Evolutionary conservation across 2,113 vertebrate species (phyloP).

Genomic region (Zosterops borbonicus): DNA sequence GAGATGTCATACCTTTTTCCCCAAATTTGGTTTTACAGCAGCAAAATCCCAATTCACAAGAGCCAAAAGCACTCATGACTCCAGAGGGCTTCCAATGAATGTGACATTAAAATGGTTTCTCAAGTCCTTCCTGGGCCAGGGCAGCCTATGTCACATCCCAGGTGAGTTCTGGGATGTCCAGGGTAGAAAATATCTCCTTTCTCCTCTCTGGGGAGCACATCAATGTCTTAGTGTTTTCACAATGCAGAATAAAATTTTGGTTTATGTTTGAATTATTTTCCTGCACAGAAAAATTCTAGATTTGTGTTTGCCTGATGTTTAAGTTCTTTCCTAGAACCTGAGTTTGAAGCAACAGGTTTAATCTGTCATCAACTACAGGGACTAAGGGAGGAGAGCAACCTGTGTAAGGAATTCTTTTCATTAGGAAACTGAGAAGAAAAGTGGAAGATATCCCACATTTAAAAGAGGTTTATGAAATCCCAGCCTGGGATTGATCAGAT

Average conservation of each 20-base stretch:
- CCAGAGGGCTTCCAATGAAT: not conserved
- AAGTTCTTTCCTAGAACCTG: not conserved
- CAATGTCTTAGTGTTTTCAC: not conserved
- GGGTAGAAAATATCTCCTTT: not conserved
- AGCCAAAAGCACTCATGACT: not conserved
- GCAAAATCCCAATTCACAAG: not conserved
- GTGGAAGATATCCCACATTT: not conserved
- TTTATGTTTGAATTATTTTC: not conserved
- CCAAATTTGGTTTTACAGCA: not conserved
- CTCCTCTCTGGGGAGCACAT: not conserved
- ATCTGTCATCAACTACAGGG: not conserved
- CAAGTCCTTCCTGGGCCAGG: not conserved
- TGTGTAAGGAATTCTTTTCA: not conserved
- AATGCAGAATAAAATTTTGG: not conserved
- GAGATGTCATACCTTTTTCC: not conserved
- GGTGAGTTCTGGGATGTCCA: not conserved
- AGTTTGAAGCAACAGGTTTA: not conserved
- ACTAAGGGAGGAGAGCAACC: not conserved
- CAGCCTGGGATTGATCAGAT: rapidly evolving
- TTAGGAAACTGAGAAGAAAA: not conserved
- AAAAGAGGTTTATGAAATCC: not conserved
- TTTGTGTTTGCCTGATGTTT: not conserved
- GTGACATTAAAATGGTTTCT: not conserved
- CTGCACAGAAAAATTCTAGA: not conserved
- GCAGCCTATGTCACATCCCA: not conserved